Base-by-base conservation (phyloP, 2,888 invertebrate genomes). In the Priocnemis perturbator region DNA sequence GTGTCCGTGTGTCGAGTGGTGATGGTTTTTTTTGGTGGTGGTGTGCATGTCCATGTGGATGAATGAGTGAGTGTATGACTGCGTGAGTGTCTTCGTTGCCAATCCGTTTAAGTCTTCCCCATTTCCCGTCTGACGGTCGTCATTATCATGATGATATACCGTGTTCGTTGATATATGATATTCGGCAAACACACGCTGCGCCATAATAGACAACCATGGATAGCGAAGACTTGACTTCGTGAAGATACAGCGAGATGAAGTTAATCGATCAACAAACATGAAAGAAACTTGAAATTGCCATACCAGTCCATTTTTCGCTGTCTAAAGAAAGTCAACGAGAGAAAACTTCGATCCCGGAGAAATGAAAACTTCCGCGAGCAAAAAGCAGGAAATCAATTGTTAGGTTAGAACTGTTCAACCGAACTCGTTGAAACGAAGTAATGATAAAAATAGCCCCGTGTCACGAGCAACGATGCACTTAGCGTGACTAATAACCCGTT, bases 161-260 rank as follows among this genome's bases (percentile, higher is more conserved):
- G 37, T 37, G 37, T 37, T 37, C 37, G 37, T 11, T 37, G 37
- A 81, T 84, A 82, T 80, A 83, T 77, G 81, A 78, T 83, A 77
- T 75, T 20, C 58, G 62, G 58, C n/a, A 63, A 77, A 68, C 74
- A 78, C 70, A 75, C 79, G 78, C 81, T 81, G 83, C 81, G 82
- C 69, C 83, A 81, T 76, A 74, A 81, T 79, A 80, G 82, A 73
- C 81, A 82, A 76, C 78, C 73, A 81, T 79, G 80, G 78, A 83
- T 73, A 74, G 81, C 69, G 75, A 77, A 81, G 76, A 77, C 75
- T 60, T 47, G 56, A 60, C 11, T 37, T 37, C 7, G 11, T 9
- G 14, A 37, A 37, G 1, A 11, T 37, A 11, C 11, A 37, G 1
- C 1, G 14, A 37, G 11, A 11, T 9, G 14, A 37, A 37, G 7